A percentile compares a stretch with the other conserved stretches of the same genome.
These are phyloP conservation scores for Tinea trinotella DNA, from an alignment of 2,888 invertebrate species.

Conservation along the genomic window DNA sequence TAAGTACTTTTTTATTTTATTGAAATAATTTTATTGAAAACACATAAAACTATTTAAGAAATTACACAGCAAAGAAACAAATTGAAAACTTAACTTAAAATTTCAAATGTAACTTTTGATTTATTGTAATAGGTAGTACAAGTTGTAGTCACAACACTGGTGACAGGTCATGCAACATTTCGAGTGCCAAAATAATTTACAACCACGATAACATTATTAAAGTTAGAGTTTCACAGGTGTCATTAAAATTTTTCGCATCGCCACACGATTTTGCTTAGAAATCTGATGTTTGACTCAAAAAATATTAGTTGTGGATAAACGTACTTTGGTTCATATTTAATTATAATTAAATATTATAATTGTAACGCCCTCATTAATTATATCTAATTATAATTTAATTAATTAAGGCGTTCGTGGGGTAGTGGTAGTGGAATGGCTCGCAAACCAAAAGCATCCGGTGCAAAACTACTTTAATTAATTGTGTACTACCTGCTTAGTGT, in stretches of 20 bases:
- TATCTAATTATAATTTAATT: too few species aligned
- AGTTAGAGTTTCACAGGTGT: neutral
- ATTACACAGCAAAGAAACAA: neutral
- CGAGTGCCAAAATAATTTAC: constrained; percentile 8
- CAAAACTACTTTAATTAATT: too few species aligned
- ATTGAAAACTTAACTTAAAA: neutral
- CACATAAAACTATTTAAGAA: neutral
- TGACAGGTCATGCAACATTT: neutral
- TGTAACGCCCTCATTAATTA: too few species aligned
- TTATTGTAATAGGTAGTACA: constrained; percentile 7
- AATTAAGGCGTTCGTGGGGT: too few species aligned
- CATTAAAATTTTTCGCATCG: neutral
- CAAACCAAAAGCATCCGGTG: too few species aligned
- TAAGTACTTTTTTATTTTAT: too few species aligned
- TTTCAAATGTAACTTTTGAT: neutral
- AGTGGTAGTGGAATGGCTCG: too few species aligned
- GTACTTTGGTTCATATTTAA: too few species aligned
- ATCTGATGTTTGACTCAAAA: neutral
- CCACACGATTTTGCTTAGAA: neutral
- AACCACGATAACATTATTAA: neutral
- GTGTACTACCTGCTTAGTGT: too few species aligned
- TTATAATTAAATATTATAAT: too few species aligned
- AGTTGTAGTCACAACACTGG: neutral
- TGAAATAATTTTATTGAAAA: too few species aligned
- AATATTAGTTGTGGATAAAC: too few species aligned